Evolutionary conservation across 2,113 vertebrate genomes (phyloP), one percentile per base, ranked within the genome.

Genomic region (Alouatta palliata): DNA sequence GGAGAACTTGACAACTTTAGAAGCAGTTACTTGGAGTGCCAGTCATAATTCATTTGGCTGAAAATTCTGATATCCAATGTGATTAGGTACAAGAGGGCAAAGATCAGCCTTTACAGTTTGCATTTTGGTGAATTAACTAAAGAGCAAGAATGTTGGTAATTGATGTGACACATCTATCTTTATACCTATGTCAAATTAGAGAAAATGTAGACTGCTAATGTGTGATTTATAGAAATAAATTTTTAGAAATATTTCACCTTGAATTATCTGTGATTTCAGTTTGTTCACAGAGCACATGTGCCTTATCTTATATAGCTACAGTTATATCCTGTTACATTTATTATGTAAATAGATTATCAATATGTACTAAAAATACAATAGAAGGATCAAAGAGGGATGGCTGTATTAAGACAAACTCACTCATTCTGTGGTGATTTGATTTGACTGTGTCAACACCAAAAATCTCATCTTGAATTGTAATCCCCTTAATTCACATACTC

Each of bases 71-170:
- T 73, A n/a, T 85, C 47, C 94, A 4, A 89, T 94, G 40, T 85
- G 2, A 96, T 90, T 97, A 84, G 17, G 1, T 56, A 71, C 6
- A 96, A 64, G 68, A 90, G 1, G 9, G 6, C 8, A 97, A 95
- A 71, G 37, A 68, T 52, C 54, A 89, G 2, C 17, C n/a, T 94
- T 54, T 40, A 47, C 47, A 91, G 70, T 85, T 87, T 81, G 9
- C 1, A 87, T 40, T 84, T 80, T 56, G 23, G 1, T 45, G 1
- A 1, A 10, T 64, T 97, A 96, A 88, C 20, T 90, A 80, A 97
- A 85, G 32, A 83, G 6, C 6, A 91, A 49, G 14, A 30, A 68
- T 45, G 7, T 16, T 21, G 79, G 45, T 80, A 90, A 97, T 66
- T 56, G 35, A 71, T 40, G 10, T 93, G 70, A 76, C 17, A 30